These are phyloP conservation scores for Lutjanus argentimaculatus DNA, from an alignment of 2,797 vertebrate species.

Conservation along the genomic window DNA sequence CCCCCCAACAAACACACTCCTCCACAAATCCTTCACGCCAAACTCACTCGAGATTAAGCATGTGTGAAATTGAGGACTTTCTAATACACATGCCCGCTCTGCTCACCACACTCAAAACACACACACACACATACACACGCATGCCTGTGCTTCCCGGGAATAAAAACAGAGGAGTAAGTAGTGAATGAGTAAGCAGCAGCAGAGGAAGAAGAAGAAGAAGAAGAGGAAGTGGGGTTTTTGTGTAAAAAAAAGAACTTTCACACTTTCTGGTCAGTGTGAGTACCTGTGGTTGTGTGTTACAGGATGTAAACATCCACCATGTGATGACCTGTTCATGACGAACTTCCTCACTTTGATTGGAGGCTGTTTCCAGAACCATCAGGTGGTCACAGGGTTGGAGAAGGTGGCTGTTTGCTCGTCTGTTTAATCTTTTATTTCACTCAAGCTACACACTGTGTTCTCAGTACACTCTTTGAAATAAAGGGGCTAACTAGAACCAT, in stretches of 20 bases:
- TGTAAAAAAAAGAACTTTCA: conserved; percentile 79
- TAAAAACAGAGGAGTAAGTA: conserved; percentile 46
- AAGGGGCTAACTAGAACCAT: too few species aligned
- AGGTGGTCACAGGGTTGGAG: neutral
- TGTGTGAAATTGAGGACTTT: conserved; percentile 99
- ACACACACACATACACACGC: conserved; percentile 14
- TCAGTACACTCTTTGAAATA: too few species aligned
- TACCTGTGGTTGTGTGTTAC: neutral
- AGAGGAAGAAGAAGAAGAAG: too few species aligned
- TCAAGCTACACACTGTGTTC: too few species aligned
- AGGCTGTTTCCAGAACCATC: neutral
- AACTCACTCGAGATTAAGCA: conserved; percentile 98
- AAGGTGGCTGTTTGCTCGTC: too few species aligned
- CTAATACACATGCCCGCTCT: conserved; percentile 88
- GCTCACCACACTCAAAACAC: conserved; percentile 54
- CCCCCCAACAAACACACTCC: conserved; percentile 81
- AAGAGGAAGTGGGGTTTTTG: conserved; percentile 73
- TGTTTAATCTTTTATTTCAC: too few species aligned
- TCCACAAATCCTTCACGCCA: conserved; percentile 96
- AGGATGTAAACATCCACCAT: conserved; percentile 9
- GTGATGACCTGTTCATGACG: conserved; percentile 8
- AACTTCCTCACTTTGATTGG: conserved; percentile 8
- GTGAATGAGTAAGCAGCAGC: conserved; percentile 53
- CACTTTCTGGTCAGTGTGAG: conserved; percentile 81
- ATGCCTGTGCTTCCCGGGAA: conserved; percentile 8